Evolutionary conservation across 1,140 invertebrate species (phyloP).

Genomic region (Drosophila pandora): DNA sequence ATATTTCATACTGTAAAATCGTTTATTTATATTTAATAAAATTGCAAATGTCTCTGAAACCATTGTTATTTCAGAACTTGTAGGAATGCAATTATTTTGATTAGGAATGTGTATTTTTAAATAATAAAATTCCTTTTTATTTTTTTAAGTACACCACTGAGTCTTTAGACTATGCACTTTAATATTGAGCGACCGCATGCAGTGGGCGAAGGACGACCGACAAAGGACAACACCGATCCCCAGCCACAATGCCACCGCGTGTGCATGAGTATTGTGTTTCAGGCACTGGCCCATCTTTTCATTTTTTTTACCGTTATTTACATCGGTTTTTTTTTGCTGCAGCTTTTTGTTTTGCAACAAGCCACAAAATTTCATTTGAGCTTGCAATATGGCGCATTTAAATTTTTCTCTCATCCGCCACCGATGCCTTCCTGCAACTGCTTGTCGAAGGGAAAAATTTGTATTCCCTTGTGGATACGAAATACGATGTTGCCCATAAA

Average conservation of each 20-base stretch:
- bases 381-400: slow-evolving; percentile 78
- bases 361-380: slow-evolving; percentile 81
- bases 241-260: slow-evolving; percentile 54
- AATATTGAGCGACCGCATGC: slow-evolving; percentile 75
- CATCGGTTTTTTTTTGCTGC: slow-evolving; percentile 19
- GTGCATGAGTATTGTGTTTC: slow-evolving; percentile 45
- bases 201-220: slow-evolving; percentile 52
- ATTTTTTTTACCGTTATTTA: slow-evolving; percentile 12
- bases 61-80: no score
- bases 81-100: no score
- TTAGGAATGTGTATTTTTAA: no score
- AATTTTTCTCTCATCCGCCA: slow-evolving; percentile 30
- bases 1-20: no score
- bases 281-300: slow-evolving; percentile 28
- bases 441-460: slow-evolving; percentile 23
- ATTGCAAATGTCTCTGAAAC: not conserved
- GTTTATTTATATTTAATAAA: not conserved
- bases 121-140: no score
- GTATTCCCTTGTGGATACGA: slow-evolving; percentile 42
- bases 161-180: slow-evolving; percentile 51
- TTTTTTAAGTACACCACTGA: slow-evolving; percentile 22
- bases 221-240: slow-evolving; percentile 47
- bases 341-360: slow-evolving; percentile 58
- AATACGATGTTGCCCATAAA: slow-evolving; percentile 51
- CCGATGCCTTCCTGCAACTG: slow-evolving; percentile 8